Base-by-base conservation (phyloP, 2,113 vertebrate genomes). In the Sarotherodon lohbergeri region DNA sequence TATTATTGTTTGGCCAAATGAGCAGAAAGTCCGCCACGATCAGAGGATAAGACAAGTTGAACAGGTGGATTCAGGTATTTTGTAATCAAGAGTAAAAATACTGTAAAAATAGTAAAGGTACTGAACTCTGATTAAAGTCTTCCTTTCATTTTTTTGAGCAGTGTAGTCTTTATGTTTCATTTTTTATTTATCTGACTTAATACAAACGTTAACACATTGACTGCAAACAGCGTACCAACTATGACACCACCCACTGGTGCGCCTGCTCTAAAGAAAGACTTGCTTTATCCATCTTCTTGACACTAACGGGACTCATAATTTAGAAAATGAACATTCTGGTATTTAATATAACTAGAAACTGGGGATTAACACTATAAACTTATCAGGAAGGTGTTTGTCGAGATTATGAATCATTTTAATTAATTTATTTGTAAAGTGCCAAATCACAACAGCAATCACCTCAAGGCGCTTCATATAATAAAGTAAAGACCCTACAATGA, bases 111-210 rank as follows among this genome's bases (percentile, higher is more conserved):
- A 66, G 17, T 66, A 66, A 66, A 1, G 17, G 34, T 66, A 22
- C 36, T 68, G 19, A 13, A 68, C 63, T 22, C 19, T 68, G 19
- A 68, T 68, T 68, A 1, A 68, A 9, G 34, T 68, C 3, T 36
- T 36, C 34, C 7, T 36, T 8, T 36, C 6, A 7, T 36, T 39
- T 39, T 39, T 39, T 39, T 39, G 36, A 39, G 36, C 19, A 39
- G 34, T 68, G 34, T 41, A 27, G 0, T 29, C 24, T 73, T 0
- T 7, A 41, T 14, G 63, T 68, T 68, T 68, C 4, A 0, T 29
- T 46, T 73, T 3, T 71, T 19, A 34, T 27, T 14, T 27, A 7
- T 27, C 68, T 10, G 24, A 48, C 68, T 48, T 17, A 2, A 7
- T 6, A 8, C 16, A 29, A 29, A 29, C 10, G 2, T 29, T 48